Conservation (phyloP, 2,888 invertebrate species). For the Trilocha varians region DNA sequence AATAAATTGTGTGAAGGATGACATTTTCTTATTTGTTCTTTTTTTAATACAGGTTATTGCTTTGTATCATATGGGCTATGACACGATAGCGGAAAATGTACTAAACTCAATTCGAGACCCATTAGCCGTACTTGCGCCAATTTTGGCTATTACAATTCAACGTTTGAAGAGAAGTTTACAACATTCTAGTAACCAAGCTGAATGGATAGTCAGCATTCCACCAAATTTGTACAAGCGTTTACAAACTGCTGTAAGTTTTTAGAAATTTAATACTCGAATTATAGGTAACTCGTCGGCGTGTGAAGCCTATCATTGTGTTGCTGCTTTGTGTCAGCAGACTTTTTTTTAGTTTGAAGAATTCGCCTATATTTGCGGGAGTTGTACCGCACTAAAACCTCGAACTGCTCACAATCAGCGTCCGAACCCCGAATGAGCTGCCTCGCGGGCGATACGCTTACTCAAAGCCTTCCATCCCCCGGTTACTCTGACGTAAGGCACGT, state of each 20-base stretch:
- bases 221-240: slow-evolving; percentile 85
- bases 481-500: no score
- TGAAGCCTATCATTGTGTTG: no score
- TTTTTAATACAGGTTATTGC: slow-evolving; percentile 65
- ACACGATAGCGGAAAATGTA: slow-evolving; percentile 74
- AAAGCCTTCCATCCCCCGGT: no score
- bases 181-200: slow-evolving; percentile 72
- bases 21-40: neutral
- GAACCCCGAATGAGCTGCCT: no score
- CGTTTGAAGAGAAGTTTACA: slow-evolving; percentile 80
- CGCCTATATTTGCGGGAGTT: no score
- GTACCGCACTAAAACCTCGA: no score
- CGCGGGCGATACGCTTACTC: no score
- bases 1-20: no score
- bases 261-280: neutral
- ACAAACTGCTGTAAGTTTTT: slow-evolving; percentile 72
- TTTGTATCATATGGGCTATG: slow-evolving; percentile 76
- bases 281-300: no score
- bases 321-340: no score
- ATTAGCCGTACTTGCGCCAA: slow-evolving; percentile 78
- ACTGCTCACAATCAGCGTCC: no score
- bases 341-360: no score
- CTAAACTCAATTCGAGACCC: slow-evolving; percentile 78
- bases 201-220: slow-evolving; percentile 83
- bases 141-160: slow-evolving; percentile 87